Conservation (phyloP, 1,140 invertebrate species). For the Drosophila sturtevanti region DNA sequence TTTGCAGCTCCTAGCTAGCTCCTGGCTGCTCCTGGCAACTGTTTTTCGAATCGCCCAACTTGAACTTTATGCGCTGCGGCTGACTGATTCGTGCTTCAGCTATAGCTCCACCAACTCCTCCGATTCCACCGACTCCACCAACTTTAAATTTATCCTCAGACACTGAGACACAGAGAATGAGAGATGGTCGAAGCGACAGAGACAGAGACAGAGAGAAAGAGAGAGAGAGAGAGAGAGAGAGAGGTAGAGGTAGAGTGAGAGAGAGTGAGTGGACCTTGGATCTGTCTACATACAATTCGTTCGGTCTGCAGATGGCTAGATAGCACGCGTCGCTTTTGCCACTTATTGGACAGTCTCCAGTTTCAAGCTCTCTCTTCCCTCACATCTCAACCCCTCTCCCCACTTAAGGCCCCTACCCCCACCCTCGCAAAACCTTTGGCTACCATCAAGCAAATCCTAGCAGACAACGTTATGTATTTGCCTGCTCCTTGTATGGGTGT, state of each 20-base stretch:
- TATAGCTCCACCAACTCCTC: neutral
- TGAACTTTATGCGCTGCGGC: constrained; percentile 77
- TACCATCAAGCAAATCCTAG: constrained; percentile 9
- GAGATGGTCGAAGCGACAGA: too few relatives aligned
- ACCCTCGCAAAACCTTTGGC: neutral
- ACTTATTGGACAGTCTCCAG: constrained; percentile 70
- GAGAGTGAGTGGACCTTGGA: neutral
- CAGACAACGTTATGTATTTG: constrained; percentile 28
- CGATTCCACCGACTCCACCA: constrained; percentile 12
- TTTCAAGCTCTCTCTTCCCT: constrained; percentile 6
- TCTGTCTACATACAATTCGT: constrained; percentile 11
- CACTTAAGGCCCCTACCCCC: neutral
- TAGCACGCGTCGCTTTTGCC: constrained; percentile 72
- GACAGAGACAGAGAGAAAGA: constrained; percentile 15
- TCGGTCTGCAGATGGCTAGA: constrained; percentile 56
- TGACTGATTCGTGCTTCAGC: constrained; percentile 67
- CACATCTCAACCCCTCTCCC: neutral
- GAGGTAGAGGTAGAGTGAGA: neutral
- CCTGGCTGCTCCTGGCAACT: constrained; percentile 45
- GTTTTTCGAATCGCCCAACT: constrained; percentile 64
- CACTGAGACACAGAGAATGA: constrained; percentile 19
- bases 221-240: too few relatives aligned
- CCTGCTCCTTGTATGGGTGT: constrained; percentile 17
- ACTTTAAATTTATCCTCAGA: constrained; percentile 66
- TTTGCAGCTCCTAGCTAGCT: constrained; percentile 31